These are phyloP conservation scores for Elanoides forficatus DNA, from an alignment of 2,113 vertebrate species.

Conservation along the genomic window DNA sequence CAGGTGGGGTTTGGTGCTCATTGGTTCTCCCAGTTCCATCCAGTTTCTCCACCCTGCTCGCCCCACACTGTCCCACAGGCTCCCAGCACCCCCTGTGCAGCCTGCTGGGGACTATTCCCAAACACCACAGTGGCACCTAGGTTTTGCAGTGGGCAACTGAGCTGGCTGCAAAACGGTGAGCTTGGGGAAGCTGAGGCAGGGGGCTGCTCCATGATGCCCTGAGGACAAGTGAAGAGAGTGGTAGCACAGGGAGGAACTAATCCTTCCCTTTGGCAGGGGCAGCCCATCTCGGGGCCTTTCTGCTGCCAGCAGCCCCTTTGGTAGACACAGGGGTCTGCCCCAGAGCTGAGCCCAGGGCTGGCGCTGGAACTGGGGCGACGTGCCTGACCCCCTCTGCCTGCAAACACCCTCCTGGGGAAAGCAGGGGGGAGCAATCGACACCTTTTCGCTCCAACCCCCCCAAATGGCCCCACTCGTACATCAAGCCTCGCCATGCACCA, in stretches of 20 bases:
- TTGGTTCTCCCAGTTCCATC: background rate
- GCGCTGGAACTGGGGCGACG: accelerated
- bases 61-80: accelerated
- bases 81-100: accelerated
- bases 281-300: accelerated
- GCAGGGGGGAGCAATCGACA: accelerated
- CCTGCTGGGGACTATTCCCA: background rate
- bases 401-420: background rate
- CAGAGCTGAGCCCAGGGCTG: background rate
- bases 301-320: background rate
- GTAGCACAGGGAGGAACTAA: background rate
- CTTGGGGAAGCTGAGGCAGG: background rate
- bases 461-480: accelerated
- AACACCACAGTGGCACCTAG: accelerated
- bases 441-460: accelerated
- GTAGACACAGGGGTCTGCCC: background rate
- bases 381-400: background rate
- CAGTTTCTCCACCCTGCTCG: background rate
- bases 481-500: accelerated
- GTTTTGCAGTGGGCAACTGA: accelerated
- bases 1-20: background rate
- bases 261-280: accelerated
- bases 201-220: accelerated
- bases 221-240: background rate
- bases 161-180: background rate